phyloP scores from a whole-genome alignment of 2,113 vertebrate species.

The Amphiprion ocellaris region DNA sequence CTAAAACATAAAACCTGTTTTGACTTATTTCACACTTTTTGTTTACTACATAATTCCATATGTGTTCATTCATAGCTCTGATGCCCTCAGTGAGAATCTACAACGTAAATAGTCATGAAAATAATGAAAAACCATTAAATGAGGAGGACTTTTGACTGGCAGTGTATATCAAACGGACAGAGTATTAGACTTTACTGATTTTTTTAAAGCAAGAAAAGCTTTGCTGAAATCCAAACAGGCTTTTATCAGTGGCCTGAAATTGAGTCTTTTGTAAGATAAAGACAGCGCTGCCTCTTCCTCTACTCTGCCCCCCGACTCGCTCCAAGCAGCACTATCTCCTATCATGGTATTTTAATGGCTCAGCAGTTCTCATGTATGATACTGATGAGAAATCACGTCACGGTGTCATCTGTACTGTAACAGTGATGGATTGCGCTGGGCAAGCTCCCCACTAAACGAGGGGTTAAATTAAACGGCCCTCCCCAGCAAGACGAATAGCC shows the following conservation, averaged over 20 bases:
- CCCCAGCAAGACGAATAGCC: constrained; percentile 53
- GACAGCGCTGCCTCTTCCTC: not conserved
- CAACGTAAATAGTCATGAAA: no score
- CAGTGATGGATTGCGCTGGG: constrained; percentile 69
- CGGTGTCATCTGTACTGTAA: constrained; percentile 57
- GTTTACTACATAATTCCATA: no score
- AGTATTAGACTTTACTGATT: not conserved
- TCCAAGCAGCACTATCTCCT: constrained; percentile 30
- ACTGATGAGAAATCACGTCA: constrained; percentile 74
- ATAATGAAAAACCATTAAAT: no score
- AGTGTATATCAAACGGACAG: not conserved
- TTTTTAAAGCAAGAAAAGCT: constrained; percentile 9
- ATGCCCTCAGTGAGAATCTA: no score
- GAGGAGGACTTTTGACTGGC: no score
- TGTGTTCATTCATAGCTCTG: no score
- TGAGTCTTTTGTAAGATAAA: constrained; percentile 53
- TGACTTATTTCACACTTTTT: no score
- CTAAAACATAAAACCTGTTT: no score
- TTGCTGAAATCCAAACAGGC: constrained; percentile 26
- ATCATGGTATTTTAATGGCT: constrained; percentile 61
- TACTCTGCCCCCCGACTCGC: not conserved
- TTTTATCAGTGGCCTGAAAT: constrained; percentile 49
- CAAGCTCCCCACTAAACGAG: constrained; percentile 31
- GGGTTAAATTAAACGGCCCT: constrained; percentile 62
- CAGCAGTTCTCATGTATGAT: constrained; percentile 72